A percentile compares a stretch with the other conserved stretches of the same genome.
Conservation (phyloP, 2,797 vertebrate species). For the Ctenopoma multispine region DNA sequence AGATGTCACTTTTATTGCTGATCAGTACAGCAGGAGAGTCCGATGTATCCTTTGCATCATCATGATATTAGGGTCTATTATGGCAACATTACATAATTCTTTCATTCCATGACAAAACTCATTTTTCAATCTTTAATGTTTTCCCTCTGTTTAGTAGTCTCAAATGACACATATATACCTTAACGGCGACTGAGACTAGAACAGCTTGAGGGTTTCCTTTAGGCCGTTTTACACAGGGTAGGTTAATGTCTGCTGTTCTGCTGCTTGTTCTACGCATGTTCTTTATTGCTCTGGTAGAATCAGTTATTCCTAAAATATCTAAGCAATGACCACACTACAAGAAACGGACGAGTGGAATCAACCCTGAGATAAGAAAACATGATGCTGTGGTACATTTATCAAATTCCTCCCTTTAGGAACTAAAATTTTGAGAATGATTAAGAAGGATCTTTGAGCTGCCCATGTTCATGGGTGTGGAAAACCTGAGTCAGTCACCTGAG, state of each 20-base stretch:
- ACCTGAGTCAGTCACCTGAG: no score
- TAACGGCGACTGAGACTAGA: slow-evolving; percentile 29
- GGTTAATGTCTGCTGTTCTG: slow-evolving; percentile 33
- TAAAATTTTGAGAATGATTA: no score
- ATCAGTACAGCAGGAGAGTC: slow-evolving; percentile 40
- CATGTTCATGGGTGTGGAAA: no score
- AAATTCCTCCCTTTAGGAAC: no score
- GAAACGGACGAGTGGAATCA: background rate
- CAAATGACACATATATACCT: slow-evolving; percentile 27
- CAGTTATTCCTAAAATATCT: background rate
- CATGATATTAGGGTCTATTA: slow-evolving; percentile 27
- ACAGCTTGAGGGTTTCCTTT: slow-evolving; percentile 48
- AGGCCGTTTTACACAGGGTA: slow-evolving; percentile 46
- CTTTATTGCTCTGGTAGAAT: slow-evolving; percentile 11
- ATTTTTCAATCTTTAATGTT: slow-evolving; percentile 30
- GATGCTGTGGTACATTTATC: no score
- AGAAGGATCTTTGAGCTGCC: no score
- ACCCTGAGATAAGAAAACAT: no score
- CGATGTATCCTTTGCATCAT: slow-evolving; percentile 49
- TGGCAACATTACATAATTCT: slow-evolving; percentile 38
- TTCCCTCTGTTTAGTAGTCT: slow-evolving; percentile 26
- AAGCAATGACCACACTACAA: no score
- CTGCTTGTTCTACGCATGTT: slow-evolving; percentile 17
- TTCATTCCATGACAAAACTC: slow-evolving; percentile 21
- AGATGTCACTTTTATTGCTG: slow-evolving; percentile 45